phyloP scores from a whole-genome alignment of 2,113 vertebrate species.

The Thymallus thymallus region DNA sequence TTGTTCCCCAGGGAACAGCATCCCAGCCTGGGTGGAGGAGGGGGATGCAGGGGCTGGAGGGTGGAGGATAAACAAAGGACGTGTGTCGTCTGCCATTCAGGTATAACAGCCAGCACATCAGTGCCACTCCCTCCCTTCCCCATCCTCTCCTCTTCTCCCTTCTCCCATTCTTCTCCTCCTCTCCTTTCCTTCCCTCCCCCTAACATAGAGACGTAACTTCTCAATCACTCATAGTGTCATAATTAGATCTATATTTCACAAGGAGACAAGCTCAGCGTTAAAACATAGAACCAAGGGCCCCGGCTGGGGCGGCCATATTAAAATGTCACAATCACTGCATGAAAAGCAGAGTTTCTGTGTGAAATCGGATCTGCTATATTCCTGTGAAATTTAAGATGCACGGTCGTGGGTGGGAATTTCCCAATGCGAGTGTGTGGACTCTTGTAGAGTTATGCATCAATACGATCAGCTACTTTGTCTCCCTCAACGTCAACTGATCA shows the following conservation, averaged over 20 bases:
- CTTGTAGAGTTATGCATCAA: too few relatives aligned
- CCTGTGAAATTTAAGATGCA: too few relatives aligned
- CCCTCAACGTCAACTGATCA: too few relatives aligned
- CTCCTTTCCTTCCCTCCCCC: background rate
- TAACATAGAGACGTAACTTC: too few relatives aligned
- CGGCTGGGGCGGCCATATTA: constrained; percentile 4
- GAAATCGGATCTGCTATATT: background rate
- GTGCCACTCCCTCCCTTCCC: background rate
- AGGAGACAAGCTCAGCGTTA: constrained; percentile 30
- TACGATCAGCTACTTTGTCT: too few relatives aligned
- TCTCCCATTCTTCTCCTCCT: background rate
- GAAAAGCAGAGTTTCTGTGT: too few relatives aligned
- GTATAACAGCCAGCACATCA: background rate
- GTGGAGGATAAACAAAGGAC: background rate
- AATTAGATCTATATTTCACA: constrained; percentile 35
- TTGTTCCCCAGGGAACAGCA: background rate
- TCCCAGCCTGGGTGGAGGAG: background rate
- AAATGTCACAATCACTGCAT: constrained; percentile 4
- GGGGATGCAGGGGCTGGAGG: background rate
- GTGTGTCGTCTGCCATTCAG: background rate
- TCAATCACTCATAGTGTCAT: constrained; percentile 7
- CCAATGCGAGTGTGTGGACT: too few relatives aligned
- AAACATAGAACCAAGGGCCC: constrained; percentile 1
- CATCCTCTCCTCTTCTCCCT: background rate
- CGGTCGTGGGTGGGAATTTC: too few relatives aligned